Conservation (phyloP, 2,113 vertebrate genomes). For the Crocuta crocuta region DNA sequence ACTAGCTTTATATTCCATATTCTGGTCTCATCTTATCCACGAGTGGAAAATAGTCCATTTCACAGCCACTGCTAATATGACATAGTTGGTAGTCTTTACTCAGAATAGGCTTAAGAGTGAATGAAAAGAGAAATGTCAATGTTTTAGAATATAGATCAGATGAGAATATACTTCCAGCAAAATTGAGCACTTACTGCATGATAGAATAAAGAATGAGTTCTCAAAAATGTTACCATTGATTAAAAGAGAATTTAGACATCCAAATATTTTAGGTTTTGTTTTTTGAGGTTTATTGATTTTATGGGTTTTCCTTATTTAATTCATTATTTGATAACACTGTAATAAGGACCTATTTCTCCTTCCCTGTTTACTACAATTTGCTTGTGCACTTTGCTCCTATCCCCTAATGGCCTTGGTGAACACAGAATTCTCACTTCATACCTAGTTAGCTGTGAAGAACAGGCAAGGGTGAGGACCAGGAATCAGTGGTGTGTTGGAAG, state of each 20-base stretch:
- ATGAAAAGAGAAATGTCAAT: conserved; percentile 69
- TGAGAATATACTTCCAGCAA: conserved; percentile 59
- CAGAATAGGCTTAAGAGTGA: conserved; percentile 60
- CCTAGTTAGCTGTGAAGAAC: conserved; percentile 12
- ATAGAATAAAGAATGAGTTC: conserved; percentile 34
- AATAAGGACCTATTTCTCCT: neutral
- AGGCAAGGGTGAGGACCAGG: neutral
- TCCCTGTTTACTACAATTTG: neutral
- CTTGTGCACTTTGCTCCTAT: neutral
- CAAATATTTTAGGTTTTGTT: conserved; percentile 56
- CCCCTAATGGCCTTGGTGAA: neutral
- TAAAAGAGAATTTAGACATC: conserved; percentile 50
- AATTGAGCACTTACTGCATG: conserved; percentile 25
- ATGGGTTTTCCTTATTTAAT: neutral
- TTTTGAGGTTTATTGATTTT: conserved; percentile 28
- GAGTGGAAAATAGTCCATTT: conserved; percentile 76
- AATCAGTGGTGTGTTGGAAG: neutral
- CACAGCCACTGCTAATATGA: conserved; percentile 58
- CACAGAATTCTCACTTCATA: conserved; percentile 34
- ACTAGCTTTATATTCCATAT: conserved; percentile 72
- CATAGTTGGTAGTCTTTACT: conserved; percentile 75
- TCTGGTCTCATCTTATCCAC: conserved; percentile 66
- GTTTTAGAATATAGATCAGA: conserved; percentile 66
- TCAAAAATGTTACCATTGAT: conserved; percentile 35
- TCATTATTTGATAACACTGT: conserved; percentile 6